Conservation (phyloP, 1,140 invertebrate species). For the Drosophila bipectinata region DNA sequence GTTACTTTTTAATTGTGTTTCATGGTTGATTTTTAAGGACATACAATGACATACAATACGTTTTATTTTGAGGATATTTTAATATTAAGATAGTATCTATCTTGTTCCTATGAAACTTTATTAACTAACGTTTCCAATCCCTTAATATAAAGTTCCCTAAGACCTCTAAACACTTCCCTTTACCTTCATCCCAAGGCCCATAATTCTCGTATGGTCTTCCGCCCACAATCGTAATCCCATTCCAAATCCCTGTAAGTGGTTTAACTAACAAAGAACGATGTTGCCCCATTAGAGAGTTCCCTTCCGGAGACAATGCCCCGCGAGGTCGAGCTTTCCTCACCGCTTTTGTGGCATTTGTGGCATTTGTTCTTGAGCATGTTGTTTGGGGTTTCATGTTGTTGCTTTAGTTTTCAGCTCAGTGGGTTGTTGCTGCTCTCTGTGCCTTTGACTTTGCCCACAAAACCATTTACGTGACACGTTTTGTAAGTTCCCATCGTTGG, state of each 20-base stretch:
- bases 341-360: slow-evolving; percentile 4
- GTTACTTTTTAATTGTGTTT: slow-evolving; percentile 25
- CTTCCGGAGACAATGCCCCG: slow-evolving; percentile 25
- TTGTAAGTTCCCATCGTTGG: slow-evolving; percentile 37
- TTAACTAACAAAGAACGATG: slow-evolving; percentile 36
- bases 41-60: too few relatives aligned
- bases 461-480: slow-evolving; percentile 76
- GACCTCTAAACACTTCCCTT: background rate
- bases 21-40: background rate
- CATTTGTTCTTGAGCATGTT: slow-evolving; percentile 36
- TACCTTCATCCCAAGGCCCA: background rate
- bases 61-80: too few relatives aligned
- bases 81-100: background rate
- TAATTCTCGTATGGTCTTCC: background rate
- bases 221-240: slow-evolving; percentile 29
- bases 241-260: slow-evolving; percentile 32
- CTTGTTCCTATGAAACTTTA: too few relatives aligned
- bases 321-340: slow-evolving; percentile 23
- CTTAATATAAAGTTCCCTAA: background rate
- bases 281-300: slow-evolving; percentile 31
- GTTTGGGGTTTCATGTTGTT: slow-evolving; percentile 9
- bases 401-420: background rate
- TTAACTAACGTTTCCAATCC: too few relatives aligned
- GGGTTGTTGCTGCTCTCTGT: slow-evolving; percentile 10
- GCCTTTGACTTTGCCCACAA: slow-evolving; percentile 46